Percentiles rank a stretch among this genome's conserved stretches.
phyloP scores from a whole-genome alignment of 2,113 vertebrate species.

The Microcebus ravelobensis region DNA sequence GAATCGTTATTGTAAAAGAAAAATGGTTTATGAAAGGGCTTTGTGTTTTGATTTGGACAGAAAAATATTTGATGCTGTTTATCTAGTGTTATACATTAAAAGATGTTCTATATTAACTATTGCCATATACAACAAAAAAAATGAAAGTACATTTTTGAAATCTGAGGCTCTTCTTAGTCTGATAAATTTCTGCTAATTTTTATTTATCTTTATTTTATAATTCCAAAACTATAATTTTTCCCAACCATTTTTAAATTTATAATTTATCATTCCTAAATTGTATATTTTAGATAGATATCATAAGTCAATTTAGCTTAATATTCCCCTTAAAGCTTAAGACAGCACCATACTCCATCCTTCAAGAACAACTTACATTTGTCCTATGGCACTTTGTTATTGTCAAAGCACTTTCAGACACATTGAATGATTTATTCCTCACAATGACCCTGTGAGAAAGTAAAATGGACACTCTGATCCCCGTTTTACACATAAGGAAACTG shows the following conservation, averaged over 20 bases:
- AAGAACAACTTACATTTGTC: background rate
- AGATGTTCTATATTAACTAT: background rate
- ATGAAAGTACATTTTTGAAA: constrained; percentile 14
- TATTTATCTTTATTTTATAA: constrained; percentile 33
- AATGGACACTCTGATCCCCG: background rate
- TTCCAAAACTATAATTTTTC: background rate
- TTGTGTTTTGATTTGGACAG: background rate
- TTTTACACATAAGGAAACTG: background rate
- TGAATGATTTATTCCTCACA: background rate
- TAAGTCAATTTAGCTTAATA: background rate
- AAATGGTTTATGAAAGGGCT: background rate
- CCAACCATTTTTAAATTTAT: background rate
- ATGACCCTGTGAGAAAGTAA: background rate
- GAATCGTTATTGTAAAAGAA: background rate
- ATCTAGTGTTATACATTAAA: background rate
- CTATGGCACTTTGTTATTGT: background rate
- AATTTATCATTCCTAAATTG: background rate
- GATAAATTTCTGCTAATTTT: background rate
- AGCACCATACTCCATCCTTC: background rate
- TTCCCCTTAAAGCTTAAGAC: background rate
- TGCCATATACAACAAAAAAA: background rate
- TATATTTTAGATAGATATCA: background rate
- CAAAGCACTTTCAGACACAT: background rate
- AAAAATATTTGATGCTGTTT: constrained; percentile 8
- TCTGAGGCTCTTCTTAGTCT: background rate